These are phyloP conservation scores for Trileptium ribeirensis DNA, from an alignment of 2,888 invertebrate species.

Conservation along the genomic window DNA sequence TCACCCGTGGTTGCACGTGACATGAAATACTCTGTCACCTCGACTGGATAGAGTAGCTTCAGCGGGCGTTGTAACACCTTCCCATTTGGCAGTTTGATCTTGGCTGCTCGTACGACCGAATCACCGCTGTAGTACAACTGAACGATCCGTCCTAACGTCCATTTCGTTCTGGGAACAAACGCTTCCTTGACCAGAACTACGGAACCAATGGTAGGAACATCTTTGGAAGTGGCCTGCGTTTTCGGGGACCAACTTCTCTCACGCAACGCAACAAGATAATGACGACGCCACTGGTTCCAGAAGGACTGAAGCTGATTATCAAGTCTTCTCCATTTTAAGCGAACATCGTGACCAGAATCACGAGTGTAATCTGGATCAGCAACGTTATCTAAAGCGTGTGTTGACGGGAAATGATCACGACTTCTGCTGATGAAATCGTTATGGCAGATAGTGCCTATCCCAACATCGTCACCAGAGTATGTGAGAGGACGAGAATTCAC, in stretches of 20 bases:
- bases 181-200: neutral
- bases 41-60: neutral
- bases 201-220: neutral
- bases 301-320: neutral
- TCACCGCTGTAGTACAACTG: neutral
- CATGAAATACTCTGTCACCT: neutral
- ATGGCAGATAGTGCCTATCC: neutral
- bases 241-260: neutral
- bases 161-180: neutral
- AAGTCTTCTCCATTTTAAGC: neutral
- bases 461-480: neutral
- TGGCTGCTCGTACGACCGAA: neutral
- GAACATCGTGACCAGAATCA: neutral
- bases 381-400: neutral
- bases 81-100: neutral
- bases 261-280: neutral
- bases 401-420: neutral
- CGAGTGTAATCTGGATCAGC: neutral
- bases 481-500: neutral
- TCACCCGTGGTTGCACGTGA: neutral
- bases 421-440: neutral
- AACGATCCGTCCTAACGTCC: neutral
- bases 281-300: neutral
- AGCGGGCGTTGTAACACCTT: neutral
- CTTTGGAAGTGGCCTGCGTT: neutral